Percentiles rank a stretch among this genome's conserved stretches.
phyloP scores from a whole-genome alignment of 2,113 vertebrate species.

The Scomber scombrus region DNA sequence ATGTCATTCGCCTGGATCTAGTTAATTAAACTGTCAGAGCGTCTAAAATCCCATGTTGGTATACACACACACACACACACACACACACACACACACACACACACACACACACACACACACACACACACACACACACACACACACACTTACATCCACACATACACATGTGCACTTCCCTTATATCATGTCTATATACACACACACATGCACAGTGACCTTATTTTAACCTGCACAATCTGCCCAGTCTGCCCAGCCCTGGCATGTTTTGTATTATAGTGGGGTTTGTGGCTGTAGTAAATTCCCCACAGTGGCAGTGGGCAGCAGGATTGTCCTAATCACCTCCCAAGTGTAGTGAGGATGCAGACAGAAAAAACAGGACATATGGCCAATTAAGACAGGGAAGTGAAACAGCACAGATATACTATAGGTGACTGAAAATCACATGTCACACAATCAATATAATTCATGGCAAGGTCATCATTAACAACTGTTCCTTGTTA shows the following conservation, averaged over 20 bases:
- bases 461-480: conserved; percentile 18
- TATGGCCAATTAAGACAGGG: conserved; percentile 77
- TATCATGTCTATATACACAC: background rate
- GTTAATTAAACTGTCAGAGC: conserved; percentile 81
- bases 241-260: conserved; percentile 53
- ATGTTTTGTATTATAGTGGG: conserved; percentile 36
- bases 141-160: no score
- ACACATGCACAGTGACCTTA: conserved; percentile 51
- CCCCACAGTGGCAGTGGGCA: conserved; percentile 61
- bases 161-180: background rate
- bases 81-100: conserved; percentile 7
- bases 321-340: conserved; percentile 72
- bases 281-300: conserved; percentile 53
- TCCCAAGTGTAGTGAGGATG: conserved; percentile 65
- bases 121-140: background rate
- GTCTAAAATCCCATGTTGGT: conserved; percentile 69
- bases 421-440: conserved; percentile 28
- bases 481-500: background rate
- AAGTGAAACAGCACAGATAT: conserved; percentile 48
- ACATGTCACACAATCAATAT: conserved; percentile 34
- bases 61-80: conserved; percentile 1
- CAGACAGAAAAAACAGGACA: conserved; percentile 66
- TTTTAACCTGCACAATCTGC: conserved; percentile 74
- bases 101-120: background rate
- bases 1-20: conserved; percentile 69